Conservation (phyloP, 2,888 invertebrate species). For the Napeogenes sylphis region DNA sequence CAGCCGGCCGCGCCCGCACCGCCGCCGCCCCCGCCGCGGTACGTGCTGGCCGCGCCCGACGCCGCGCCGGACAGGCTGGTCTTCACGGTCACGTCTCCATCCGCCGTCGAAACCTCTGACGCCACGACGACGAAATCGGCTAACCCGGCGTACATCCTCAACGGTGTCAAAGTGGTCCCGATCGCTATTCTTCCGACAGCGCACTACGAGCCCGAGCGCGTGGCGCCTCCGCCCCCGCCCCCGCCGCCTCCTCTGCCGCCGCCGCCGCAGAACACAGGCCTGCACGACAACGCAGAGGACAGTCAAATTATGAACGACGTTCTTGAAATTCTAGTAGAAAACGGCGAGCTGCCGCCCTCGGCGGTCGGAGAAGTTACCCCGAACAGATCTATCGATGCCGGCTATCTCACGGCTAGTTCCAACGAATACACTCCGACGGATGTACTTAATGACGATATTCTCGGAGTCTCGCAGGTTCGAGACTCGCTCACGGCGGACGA, state of each 20-base stretch:
- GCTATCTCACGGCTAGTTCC: constrained; percentile 43
- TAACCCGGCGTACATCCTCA: constrained; percentile 80
- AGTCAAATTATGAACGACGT: constrained; percentile 94
- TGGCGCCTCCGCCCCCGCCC: constrained; percentile 52
- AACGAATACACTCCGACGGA: constrained; percentile 54
- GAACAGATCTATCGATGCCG: constrained; percentile 58
- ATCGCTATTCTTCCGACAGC: constrained; percentile 69
- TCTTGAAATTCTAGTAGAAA: constrained; percentile 93
- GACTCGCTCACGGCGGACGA: constrained; percentile 65
- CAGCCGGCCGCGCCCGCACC: constrained; percentile 54
- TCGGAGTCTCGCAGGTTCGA: constrained; percentile 50
- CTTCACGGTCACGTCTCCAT: constrained; percentile 55
- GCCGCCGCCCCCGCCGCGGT: constrained; percentile 64
- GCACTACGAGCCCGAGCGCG: constrained; percentile 62
- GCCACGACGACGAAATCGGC: constrained; percentile 42
- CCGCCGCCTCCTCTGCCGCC: constrained; percentile 51
- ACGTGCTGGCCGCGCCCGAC: constrained; percentile 49
- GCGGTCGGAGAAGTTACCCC: constrained; percentile 83
- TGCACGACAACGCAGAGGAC: constrained; percentile 56
- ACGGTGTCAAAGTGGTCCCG: constrained; percentile 77
- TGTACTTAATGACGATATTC: constrained; percentile 57
- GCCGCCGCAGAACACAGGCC: constrained; percentile 46
- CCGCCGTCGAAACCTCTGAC: constrained; percentile 35
- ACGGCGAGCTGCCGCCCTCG: constrained; percentile 93
- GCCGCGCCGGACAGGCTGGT: constrained; percentile 52